These are phyloP conservation scores for Hyla sarda DNA, from an alignment of 2,113 vertebrate species.

Conservation along the genomic window DNA sequence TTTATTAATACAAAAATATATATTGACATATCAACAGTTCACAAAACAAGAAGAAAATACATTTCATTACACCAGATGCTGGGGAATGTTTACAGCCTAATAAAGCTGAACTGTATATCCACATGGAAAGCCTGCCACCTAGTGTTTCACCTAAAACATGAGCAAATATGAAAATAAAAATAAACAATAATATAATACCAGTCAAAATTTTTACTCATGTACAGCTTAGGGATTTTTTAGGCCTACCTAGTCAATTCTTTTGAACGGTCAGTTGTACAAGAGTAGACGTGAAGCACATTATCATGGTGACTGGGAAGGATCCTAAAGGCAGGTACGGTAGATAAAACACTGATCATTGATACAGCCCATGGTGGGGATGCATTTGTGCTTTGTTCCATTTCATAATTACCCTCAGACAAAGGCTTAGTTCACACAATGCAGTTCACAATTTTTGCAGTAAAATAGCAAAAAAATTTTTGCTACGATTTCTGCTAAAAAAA, in stretches of 20 bases:
- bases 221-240: neutral
- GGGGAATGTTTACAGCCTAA: slow-evolving; percentile 18
- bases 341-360: neutral
- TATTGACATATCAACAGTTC: neutral
- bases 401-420: neutral
- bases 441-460: too few species aligned
- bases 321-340: neutral
- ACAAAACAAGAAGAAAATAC: slow-evolving; percentile 21
- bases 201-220: neutral
- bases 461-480: too few species aligned
- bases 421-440: too few species aligned
- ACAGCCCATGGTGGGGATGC: neutral
- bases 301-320: neutral
- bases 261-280: neutral
- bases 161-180: neutral
- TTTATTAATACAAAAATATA: slow-evolving; percentile 15
- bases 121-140: slow-evolving; percentile 64
- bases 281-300: neutral
- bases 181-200: neutral
- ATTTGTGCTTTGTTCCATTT: neutral
- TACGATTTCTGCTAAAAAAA: too few species aligned
- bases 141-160: slow-evolving; percentile 51
- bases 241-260: neutral
- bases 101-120: neutral
- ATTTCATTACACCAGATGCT: slow-evolving; percentile 6